Percentiles rank a stretch among this genome's conserved stretches.
phyloP scores from a whole-genome alignment of 2,888 invertebrate genomes.

The Dryocosmus kuriphilus region DNA sequence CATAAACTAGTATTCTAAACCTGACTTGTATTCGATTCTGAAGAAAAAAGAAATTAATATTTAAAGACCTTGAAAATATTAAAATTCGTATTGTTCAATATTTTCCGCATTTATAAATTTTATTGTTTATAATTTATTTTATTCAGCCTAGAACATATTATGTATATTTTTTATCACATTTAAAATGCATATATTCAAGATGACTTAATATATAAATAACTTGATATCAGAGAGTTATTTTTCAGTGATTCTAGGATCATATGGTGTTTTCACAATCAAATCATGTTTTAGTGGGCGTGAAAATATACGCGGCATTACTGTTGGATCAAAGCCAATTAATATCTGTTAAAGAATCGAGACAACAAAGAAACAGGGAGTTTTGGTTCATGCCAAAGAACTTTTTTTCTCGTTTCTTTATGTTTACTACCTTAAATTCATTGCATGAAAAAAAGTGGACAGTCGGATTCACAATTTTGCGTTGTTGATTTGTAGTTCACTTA shows the following conservation, averaged over 20 bases:
- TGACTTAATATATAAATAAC: not conserved
- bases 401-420: not conserved
- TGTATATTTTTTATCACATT: not conserved
- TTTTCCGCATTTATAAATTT: too few relatives aligned
- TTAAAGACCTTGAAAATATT: too few relatives aligned
- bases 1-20: not conserved
- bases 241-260: conserved; percentile 2
- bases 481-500: too few relatives aligned
- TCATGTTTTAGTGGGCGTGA: conserved; percentile 12
- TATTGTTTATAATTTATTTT: too few relatives aligned
- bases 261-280: conserved; percentile 25
- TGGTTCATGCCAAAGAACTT: not conserved
- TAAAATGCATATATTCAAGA: not conserved
- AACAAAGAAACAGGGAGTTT: not conserved
- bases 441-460: too few relatives aligned
- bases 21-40: not conserved
- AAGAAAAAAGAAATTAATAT: too few relatives aligned
- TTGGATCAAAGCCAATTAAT: conserved; percentile 22
- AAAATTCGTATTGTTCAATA: too few relatives aligned
- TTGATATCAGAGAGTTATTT: not conserved
- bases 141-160: too few relatives aligned
- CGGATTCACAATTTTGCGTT: too few relatives aligned
- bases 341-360: conserved; percentile 9
- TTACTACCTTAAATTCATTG: conserved; percentile 32
- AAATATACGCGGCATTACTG: conserved; percentile 17